Evolutionary conservation across 2,888 invertebrate species (phyloP).

Genomic region (Hypsopygia costalis): DNA sequence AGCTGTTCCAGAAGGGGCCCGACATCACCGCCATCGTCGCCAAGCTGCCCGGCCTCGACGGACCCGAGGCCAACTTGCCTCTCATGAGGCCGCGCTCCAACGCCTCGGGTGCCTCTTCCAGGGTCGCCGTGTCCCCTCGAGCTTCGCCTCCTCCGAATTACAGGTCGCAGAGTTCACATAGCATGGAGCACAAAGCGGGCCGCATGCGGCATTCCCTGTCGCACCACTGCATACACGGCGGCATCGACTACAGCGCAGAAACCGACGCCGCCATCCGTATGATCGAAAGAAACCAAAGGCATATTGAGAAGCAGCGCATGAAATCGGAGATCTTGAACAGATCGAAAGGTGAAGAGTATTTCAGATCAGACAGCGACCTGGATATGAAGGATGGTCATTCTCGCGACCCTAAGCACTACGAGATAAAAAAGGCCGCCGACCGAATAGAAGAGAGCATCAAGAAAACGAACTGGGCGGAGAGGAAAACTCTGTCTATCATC

Average conservation of each 20-base stretch:
- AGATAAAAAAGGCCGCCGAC: slow-evolving; percentile 62
- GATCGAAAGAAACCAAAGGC: slow-evolving; percentile 81
- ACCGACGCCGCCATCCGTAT: slow-evolving; percentile 79
- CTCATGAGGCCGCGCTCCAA: slow-evolving; percentile 76
- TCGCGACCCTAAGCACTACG: slow-evolving; percentile 46
- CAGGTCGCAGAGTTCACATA: slow-evolving; percentile 68
- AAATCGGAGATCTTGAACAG: slow-evolving; percentile 60
- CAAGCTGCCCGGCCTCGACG: slow-evolving; percentile 80
- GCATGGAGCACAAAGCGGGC: slow-evolving; percentile 62
- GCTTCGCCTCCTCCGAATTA: slow-evolving; percentile 49
- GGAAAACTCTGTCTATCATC: slow-evolving; percentile 70
- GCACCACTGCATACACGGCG: slow-evolving; percentile 67
- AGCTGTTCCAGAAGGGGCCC: slow-evolving; percentile 89
- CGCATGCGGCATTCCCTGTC: slow-evolving; percentile 68
- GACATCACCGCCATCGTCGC: slow-evolving; percentile 88
- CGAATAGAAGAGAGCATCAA: slow-evolving; percentile 71
- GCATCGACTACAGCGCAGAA: slow-evolving; percentile 79
- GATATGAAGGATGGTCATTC: slow-evolving; percentile 49
- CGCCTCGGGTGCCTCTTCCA: slow-evolving; percentile 80
- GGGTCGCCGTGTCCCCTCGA: slow-evolving; percentile 60
- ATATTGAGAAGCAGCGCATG: slow-evolving; percentile 78
- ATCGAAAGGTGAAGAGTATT: slow-evolving; percentile 59
- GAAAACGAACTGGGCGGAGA: slow-evolving; percentile 73
- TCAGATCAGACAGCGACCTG: slow-evolving; percentile 62
- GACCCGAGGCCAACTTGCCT: slow-evolving; percentile 58